phyloP scores from a whole-genome alignment of 2,797 vertebrate species.

The Amphiprion clarkii region DNA sequence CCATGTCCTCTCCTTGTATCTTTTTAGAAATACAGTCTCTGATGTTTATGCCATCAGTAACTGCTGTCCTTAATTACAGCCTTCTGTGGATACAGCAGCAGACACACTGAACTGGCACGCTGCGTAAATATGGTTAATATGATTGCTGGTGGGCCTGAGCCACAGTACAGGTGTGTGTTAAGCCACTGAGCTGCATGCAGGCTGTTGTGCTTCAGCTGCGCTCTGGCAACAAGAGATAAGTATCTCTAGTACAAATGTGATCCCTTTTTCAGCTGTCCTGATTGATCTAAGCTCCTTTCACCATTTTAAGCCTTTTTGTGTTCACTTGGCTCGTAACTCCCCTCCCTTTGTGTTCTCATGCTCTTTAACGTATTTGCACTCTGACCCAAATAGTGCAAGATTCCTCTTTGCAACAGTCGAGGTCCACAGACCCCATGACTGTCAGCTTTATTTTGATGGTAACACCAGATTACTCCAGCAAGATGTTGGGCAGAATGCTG shows the following conservation, averaged over 20 bases:
- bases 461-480: slow-evolving; percentile 55
- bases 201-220: slow-evolving; percentile 77
- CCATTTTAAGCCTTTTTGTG: slow-evolving; percentile 84
- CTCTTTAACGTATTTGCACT: slow-evolving; percentile 73
- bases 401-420: slow-evolving; percentile 45
- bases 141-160: slow-evolving; percentile 78
- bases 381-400: slow-evolving; percentile 73
- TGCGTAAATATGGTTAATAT: slow-evolving; percentile 78
- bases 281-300: slow-evolving; percentile 86
- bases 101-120: slow-evolving; percentile 61
- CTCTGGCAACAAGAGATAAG: slow-evolving; percentile 81
- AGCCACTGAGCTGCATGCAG: slow-evolving; percentile 79
- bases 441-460: slow-evolving; percentile 41
- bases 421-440: slow-evolving; percentile 30
- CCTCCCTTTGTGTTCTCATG: slow-evolving; percentile 67
- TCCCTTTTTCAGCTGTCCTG: slow-evolving; percentile 83
- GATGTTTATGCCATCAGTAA: slow-evolving; percentile 27
- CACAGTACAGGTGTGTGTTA: slow-evolving; percentile 81
- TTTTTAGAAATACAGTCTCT: slow-evolving; percentile 14
- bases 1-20: slow-evolving; percentile 3
- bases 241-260: slow-evolving; percentile 82
- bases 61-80: slow-evolving; percentile 47
- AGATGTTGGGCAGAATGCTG: slow-evolving; percentile 44
- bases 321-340: slow-evolving; percentile 80
- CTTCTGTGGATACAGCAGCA: slow-evolving; percentile 43